Percentiles rank a stretch among this genome's conserved stretches.
Evolutionary conservation across 2,113 vertebrate species (phyloP).

Genomic region (Notothenia rossii): DNA sequence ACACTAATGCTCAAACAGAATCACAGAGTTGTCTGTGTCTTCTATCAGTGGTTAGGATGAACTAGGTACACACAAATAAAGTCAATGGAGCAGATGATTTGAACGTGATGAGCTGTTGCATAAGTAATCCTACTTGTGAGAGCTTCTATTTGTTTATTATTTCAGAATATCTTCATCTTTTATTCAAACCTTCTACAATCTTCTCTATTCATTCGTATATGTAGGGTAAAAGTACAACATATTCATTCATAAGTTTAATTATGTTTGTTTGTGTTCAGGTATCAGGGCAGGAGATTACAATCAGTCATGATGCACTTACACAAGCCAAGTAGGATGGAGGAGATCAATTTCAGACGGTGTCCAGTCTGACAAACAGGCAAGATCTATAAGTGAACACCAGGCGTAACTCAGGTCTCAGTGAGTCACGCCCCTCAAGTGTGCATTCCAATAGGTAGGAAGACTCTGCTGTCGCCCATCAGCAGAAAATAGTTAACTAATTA

Average conservation of each 20-base stretch:
- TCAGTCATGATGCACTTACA: constrained; percentile 40
- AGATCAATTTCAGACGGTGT: constrained; percentile 59
- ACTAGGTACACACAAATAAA: background rate
- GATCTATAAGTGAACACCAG: constrained; percentile 5
- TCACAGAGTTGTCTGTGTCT: constrained; percentile 38
- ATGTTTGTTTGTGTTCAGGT: constrained; percentile 45
- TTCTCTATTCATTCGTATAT: background rate
- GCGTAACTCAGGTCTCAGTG: no score
- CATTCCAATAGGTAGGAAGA: no score
- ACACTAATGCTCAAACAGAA: constrained; percentile 26
- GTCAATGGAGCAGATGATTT: constrained; percentile 17
- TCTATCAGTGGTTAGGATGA: background rate
- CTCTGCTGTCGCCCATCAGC: no score
- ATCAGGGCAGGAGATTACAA: constrained; percentile 41
- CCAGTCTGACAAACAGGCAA: constrained; percentile 18
- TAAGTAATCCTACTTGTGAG: constrained; percentile 18
- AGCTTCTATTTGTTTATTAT: constrained; percentile 6
- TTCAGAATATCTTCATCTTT: constrained; percentile 1
- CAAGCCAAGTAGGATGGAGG: constrained; percentile 33
- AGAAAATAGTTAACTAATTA: no score
- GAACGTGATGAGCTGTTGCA: background rate
- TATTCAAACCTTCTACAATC: background rate
- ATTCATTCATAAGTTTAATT: background rate
- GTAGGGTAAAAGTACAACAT: background rate
- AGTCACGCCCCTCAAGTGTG: no score